These are phyloP conservation scores for Lethenteron camtschaticum DNA, from an alignment of 2,113 vertebrate species.

Conservation along the genomic window DNA sequence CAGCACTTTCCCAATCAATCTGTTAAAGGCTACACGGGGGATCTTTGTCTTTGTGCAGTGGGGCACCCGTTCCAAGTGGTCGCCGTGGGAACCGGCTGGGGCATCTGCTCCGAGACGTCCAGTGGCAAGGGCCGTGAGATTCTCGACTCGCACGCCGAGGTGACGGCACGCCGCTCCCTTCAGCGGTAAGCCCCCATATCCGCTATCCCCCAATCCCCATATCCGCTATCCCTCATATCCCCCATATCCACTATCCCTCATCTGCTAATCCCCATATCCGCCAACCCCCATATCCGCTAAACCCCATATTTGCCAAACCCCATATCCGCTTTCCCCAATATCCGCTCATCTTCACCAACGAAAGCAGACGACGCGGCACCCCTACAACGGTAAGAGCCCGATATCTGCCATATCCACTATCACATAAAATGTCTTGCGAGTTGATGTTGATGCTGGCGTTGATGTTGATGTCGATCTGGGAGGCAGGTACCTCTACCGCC, in stretches of 20 bases:
- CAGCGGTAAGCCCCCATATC: conserved; percentile 31
- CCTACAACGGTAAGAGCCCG: background rate
- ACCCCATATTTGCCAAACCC: background rate
- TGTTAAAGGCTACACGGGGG: background rate
- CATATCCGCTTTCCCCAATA: background rate
- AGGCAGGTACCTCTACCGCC: conserved; percentile 43
- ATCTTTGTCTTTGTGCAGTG: conserved; percentile 13
- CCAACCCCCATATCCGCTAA: background rate
- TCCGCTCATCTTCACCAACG: too few species aligned
- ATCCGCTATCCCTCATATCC: background rate
- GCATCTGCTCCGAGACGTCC: conserved; percentile 29
- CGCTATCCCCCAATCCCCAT: background rate
- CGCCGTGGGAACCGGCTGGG: conserved; percentile 60
- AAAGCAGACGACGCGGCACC: too few species aligned
- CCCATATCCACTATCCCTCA: background rate
- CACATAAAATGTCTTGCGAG: background rate
- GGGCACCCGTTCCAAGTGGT: conserved; percentile 39
- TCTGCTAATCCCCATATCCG: background rate
- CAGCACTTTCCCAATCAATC: background rate
- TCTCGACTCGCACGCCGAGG: conserved; percentile 58
- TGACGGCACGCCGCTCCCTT: conserved; percentile 55
- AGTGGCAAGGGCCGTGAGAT: conserved; percentile 36
- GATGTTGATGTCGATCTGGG: conserved; percentile 7
- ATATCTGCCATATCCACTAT: background rate
- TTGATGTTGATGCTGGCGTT: background rate